Evolutionary conservation across 2,113 vertebrate species (phyloP).

Genomic region (Malurus melanocephalus): DNA sequence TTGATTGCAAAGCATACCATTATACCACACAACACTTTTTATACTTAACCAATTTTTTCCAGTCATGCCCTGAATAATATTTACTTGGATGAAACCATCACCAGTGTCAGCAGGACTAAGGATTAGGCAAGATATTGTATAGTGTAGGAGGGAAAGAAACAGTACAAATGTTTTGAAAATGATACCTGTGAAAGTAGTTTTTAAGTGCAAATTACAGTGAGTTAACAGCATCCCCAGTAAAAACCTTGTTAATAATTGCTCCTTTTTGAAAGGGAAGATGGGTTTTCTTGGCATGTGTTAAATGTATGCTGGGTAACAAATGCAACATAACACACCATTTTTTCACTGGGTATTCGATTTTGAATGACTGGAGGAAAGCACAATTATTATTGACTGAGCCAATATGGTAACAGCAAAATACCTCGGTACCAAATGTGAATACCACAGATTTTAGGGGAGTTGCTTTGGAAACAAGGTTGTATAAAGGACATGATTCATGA

Average conservation of each 20-base stretch:
- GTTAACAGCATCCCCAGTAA: not conserved
- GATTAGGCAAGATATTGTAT: not conserved
- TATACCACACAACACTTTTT: not conserved
- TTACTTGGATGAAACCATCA: not conserved
- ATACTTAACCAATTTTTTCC: not conserved
- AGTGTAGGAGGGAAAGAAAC: not conserved
- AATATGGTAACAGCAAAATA: not conserved
- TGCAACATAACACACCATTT: rapidly evolving
- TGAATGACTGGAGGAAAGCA: not conserved
- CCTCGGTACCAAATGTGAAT: not conserved
- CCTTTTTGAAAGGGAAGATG: not conserved
- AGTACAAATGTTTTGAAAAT: not conserved
- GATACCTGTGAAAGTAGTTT: not conserved
- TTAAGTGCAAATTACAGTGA: not conserved
- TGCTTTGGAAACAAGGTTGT: not conserved
- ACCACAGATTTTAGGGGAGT: not conserved
- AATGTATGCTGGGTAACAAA: too few relatives aligned
- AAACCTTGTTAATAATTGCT: not conserved
- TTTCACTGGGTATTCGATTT: not conserved
- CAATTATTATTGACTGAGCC: not conserved
- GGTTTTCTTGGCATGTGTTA: too few relatives aligned
- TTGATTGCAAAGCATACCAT: not conserved
- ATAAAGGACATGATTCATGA: not conserved
- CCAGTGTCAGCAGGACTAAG: not conserved
- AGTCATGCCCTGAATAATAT: not conserved